Evolutionary conservation across 2,888 invertebrate genomes (phyloP), one percentile per base, ranked within the genome.

Genomic region (Archips xylosteana): DNA sequence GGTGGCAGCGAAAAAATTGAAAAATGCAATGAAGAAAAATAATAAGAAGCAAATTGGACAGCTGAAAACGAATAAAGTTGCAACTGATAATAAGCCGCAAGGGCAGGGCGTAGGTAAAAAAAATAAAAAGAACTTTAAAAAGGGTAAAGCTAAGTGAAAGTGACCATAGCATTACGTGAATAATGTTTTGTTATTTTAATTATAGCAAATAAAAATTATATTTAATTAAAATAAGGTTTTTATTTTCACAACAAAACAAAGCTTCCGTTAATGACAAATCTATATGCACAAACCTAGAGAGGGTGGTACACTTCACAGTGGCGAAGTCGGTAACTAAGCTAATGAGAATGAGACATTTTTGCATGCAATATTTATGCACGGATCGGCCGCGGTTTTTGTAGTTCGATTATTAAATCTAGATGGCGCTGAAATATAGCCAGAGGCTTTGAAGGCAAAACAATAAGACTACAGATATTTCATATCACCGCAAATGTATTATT

Each of bases 11-110:
- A 88, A 87, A 72, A 92, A 92, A 78, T 75, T 93, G 3, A 93
- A 92, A 81, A 89, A 88, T 45, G 84, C 89, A 75, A 78, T 84
- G 9, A 90, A 90, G 73, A 92, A 90, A 76, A 86, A 89, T 63
- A 64, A 73, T 32, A 89, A 89, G 74, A 92, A 92, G 75, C 82
- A 87, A 79, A 89, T 93, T 76, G 93, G 93, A 63, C 84, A 89
- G 74, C 69, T 92, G 32, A 88, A 87, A 71, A 79, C 77, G 39
- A 84, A 83, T 65, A 86, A 85, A 77, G 78, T 75, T 66, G 82
- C 80, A 68, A 74, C 81, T 78, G 6, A 73, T 72, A 75, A 71
- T 77, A 63, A 71, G 39, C 34, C 84, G 80, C 74, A 61, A 57
- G 75, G 75, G 60, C 81, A 83, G 75, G 82, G 82, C 69, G 73